phyloP scores from a whole-genome alignment of 2,113 vertebrate genomes.

The Trichechus manatus region DNA sequence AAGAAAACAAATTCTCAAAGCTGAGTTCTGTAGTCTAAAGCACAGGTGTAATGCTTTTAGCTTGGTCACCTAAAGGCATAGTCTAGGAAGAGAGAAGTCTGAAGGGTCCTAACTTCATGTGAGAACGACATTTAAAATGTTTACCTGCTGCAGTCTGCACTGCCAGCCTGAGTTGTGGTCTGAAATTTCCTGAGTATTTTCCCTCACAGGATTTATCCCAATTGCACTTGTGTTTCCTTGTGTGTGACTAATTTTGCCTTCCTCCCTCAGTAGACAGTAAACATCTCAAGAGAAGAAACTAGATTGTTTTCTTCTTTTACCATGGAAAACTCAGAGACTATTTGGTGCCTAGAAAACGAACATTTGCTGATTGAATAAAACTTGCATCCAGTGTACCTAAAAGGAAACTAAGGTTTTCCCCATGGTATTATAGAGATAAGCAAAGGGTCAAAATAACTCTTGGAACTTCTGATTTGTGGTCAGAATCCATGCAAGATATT shows the following conservation, averaged over 20 bases:
- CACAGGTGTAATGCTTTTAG: neutral
- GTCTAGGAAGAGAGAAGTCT: neutral
- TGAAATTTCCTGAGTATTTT: neutral
- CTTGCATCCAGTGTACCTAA: neutral
- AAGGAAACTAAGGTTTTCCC: neutral
- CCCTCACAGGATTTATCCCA: neutral
- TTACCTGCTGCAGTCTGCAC: neutral
- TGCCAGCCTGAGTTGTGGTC: neutral
- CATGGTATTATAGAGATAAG: neutral
- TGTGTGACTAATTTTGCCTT: neutral
- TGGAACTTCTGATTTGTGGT: neutral
- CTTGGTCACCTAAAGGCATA: neutral
- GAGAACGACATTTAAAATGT: neutral
- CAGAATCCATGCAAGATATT: neutral
- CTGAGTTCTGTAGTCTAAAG: neutral
- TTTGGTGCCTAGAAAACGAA: neutral
- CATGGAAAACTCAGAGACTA: neutral
- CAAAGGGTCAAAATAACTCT: neutral
- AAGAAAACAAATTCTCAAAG: neutral
- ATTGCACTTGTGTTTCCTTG: neutral
- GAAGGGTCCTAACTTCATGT: neutral
- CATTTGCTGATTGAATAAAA: neutral
- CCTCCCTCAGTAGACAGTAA: neutral
- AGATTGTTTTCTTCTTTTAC: neutral
- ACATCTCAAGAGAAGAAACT: neutral